Evolutionary conservation across 2,113 vertebrate genomes (phyloP), one percentile per base, ranked within the genome.

Genomic region (Leptobrachium ailaonicum): DNA sequence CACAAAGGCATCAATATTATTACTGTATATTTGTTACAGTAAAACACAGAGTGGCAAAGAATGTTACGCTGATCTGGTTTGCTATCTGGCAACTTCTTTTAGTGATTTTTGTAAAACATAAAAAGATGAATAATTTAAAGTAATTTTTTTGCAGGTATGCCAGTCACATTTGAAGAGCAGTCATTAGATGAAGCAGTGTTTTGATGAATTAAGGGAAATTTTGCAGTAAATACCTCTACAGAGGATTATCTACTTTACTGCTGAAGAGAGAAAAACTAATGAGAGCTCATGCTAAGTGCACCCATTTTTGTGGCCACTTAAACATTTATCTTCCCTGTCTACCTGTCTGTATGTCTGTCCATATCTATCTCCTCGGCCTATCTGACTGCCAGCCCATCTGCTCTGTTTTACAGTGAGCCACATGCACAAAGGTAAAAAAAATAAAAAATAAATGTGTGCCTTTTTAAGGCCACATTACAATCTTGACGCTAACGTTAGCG

Each of bases 161-260:
- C 93, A 94, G 93, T 94, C 92, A 93, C 93, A 93, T 94, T 88
- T 93, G 91, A 87, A 92, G 93, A 92, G 93, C 90, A 93, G 90
- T 93, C 93, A 94, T 94, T 94, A 94, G 92, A 92, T 90, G 92
- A 92, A 93, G 92, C 88, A 87, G 91, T 92, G 91, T 92, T 92
- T 92, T 89, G 90, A 93, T 92, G 93, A 94, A 92, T 94, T 92
- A 93, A 88, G 92, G 90, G 89, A 91, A 90, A 92, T 90, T 91
- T 90, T 79, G 79, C 56, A 71, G 67, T 78, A 67, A 71, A 78
- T 71, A 42, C 56, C 66, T 78, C 76, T 78, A 71, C 76, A 78
- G 42, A 45, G 56, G 54, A 71, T 78, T 78, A 78, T 71, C 67
- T 78, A 71, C 67, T 78, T 71, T 78, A 44, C 76, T 78, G n/a